These are phyloP conservation scores for Onchidella celtica DNA, from an alignment of 2,888 invertebrate genomes.

Conservation along the genomic window DNA sequence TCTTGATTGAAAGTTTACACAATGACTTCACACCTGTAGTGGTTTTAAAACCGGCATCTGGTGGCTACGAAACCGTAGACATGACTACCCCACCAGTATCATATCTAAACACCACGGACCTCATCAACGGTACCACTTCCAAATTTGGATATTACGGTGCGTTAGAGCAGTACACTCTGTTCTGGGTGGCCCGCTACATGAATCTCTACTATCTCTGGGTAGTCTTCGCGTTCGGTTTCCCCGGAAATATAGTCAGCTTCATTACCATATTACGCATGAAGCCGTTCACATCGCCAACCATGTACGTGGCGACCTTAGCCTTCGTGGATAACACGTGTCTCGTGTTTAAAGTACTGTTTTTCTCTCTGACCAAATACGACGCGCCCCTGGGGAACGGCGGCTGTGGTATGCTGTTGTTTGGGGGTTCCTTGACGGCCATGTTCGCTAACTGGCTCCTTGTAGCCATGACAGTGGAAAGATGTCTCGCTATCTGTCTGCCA, in stretches of 20 bases:
- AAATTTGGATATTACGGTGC: background rate
- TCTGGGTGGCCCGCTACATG: slow-evolving; percentile 59
- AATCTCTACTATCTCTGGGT: slow-evolving; percentile 68
- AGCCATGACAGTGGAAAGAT: slow-evolving; percentile 71
- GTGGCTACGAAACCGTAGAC: too few species aligned
- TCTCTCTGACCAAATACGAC: slow-evolving; percentile 59
- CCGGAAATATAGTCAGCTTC: slow-evolving; percentile 65
- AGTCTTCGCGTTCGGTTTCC: slow-evolving; percentile 64
- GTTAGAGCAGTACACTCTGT: slow-evolving; percentile 51
- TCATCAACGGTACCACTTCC: background rate
- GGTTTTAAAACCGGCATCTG: too few species aligned
- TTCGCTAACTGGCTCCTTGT: slow-evolving; percentile 75
- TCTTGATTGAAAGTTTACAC: too few species aligned
- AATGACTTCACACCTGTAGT: too few species aligned
- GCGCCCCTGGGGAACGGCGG: slow-evolving; percentile 57
- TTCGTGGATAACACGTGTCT: slow-evolving; percentile 67
- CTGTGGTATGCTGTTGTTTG: slow-evolving; percentile 65
- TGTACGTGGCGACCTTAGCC: slow-evolving; percentile 68
- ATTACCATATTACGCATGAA: slow-evolving; percentile 66
- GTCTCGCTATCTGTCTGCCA: slow-evolving; percentile 72
- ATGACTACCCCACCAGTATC: too few species aligned
- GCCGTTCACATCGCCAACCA: slow-evolving; percentile 64
- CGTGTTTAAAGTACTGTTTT: slow-evolving; percentile 59
- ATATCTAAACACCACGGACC: background rate
- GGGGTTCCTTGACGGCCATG: slow-evolving; percentile 64